A percentile compares a stretch with the other conserved stretches of the same genome.
phyloP scores from a whole-genome alignment of 2,797 vertebrate genomes.

The Paratrypauchen microcephalus region DNA sequence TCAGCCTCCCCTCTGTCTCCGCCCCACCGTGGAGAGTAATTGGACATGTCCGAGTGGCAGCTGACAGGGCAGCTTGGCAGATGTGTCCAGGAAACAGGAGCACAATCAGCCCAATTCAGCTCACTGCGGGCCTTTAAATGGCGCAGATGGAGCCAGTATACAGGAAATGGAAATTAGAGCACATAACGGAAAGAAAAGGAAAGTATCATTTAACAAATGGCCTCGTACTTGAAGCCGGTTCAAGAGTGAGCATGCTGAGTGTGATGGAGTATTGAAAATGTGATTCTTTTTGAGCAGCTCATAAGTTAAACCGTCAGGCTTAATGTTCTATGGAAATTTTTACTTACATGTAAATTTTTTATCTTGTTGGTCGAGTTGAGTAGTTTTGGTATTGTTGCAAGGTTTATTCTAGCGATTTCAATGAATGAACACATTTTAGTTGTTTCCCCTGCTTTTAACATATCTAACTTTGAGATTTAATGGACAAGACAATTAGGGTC shows the following conservation, averaged over 20 bases:
- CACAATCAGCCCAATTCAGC: slow-evolving; percentile 64
- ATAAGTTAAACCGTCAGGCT: background rate
- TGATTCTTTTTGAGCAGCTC: slow-evolving; percentile 11
- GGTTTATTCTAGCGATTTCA: background rate
- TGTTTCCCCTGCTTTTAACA: too few relatives aligned
- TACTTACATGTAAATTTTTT: background rate
- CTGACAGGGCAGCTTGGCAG: slow-evolving; percentile 69
- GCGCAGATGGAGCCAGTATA: slow-evolving; percentile 66
- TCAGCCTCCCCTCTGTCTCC: slow-evolving; percentile 40
- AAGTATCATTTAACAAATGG: slow-evolving; percentile 56
- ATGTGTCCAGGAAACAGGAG: slow-evolving; percentile 68
- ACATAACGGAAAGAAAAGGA: slow-evolving; percentile 42
- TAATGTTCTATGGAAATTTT: background rate
- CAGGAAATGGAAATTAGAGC: slow-evolving; percentile 61
- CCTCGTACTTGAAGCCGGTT: slow-evolving; percentile 52
- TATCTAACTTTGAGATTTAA: background rate
- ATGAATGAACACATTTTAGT: background rate
- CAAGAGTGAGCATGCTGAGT: slow-evolving; percentile 37
- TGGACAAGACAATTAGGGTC: too few relatives aligned
- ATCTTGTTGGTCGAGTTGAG: too few relatives aligned
- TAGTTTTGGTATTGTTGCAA: too few relatives aligned
- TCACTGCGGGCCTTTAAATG: slow-evolving; percentile 54
- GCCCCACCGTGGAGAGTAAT: slow-evolving; percentile 55
- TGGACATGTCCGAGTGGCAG: slow-evolving; percentile 70
- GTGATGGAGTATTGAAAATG: slow-evolving; percentile 33